Evolutionary conservation across 2,888 invertebrate genomes (phyloP).

Genomic region (Aphidius colemani): DNA sequence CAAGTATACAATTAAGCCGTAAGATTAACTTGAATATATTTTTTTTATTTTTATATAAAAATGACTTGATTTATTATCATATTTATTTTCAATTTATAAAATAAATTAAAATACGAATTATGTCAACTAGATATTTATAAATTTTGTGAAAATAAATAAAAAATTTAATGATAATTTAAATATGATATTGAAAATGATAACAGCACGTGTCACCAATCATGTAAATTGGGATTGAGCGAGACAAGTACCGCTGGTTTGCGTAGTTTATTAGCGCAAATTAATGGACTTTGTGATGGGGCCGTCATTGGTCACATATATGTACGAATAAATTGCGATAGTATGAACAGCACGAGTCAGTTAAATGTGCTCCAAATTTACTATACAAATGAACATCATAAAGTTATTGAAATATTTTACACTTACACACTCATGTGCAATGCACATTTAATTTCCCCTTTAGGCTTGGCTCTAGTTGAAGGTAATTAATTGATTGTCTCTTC

Average conservation of each 20-base stretch:
- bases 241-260: slow-evolving; percentile 30
- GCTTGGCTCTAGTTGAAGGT: not conserved
- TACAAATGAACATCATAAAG: too few relatives aligned
- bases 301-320: not conserved
- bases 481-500: slow-evolving; percentile 8
- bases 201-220: slow-evolving; percentile 4
- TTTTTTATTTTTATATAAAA: too few relatives aligned
- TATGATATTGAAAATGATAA: not conserved
- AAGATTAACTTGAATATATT: too few relatives aligned
- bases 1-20: too few relatives aligned
- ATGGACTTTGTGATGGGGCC: slow-evolving; percentile 43
- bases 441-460: not conserved
- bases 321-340: too few relatives aligned
- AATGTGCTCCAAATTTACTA: slow-evolving; percentile 43
- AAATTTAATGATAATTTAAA: not conserved
- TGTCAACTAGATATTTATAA: too few relatives aligned
- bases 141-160: too few relatives aligned
- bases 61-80: too few relatives aligned
- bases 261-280: slow-evolving; percentile 49
- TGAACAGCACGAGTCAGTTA: slow-evolving; percentile 32
- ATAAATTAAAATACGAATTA: too few relatives aligned
- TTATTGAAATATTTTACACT: too few relatives aligned
- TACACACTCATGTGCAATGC: slow-evolving; percentile 27
- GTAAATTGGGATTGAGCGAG: slow-evolving; percentile 15
- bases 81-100: too few relatives aligned